These are phyloP conservation scores for Microcaecilia unicolor DNA, from an alignment of 2,797 vertebrate genomes.

Conservation along the genomic window DNA sequence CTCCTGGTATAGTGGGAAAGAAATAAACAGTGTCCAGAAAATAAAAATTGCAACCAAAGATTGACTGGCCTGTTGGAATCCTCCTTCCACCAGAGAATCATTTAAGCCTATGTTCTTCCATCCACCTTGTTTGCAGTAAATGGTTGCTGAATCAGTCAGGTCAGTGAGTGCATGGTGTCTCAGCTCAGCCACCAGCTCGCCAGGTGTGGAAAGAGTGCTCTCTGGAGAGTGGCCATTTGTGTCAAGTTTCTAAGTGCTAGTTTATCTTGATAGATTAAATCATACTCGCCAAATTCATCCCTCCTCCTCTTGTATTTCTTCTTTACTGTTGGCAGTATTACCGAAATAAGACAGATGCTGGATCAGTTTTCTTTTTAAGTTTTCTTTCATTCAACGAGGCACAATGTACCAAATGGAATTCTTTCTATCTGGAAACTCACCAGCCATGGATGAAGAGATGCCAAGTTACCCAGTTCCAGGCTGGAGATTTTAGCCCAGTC, in stretches of 20 bases:
- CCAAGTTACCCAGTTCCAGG: too few relatives aligned
- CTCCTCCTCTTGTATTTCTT: constrained; percentile 22
- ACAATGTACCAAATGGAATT: constrained; percentile 41
- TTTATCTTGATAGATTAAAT: constrained; percentile 58
- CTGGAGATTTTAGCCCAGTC: too few relatives aligned
- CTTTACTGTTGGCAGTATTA: constrained; percentile 50
- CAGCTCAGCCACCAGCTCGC: constrained; percentile 49
- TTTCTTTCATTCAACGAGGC: constrained; percentile 48
- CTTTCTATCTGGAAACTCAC: constrained; percentile 36
- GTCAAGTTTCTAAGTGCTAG: constrained; percentile 58
- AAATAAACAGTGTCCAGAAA: constrained; percentile 28
- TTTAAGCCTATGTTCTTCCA: constrained; percentile 69
- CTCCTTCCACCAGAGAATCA: constrained; percentile 65
- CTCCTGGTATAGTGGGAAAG: constrained; percentile 40
- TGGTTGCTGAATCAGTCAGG: constrained; percentile 74
- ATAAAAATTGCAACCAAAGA: constrained; percentile 21
- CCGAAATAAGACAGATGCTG: constrained; percentile 64
- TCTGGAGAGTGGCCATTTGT: constrained; percentile 27
- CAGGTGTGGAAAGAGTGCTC: constrained; percentile 17
- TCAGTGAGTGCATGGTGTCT: constrained; percentile 57
- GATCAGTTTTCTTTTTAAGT: constrained; percentile 59
- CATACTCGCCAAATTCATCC: constrained; percentile 36
- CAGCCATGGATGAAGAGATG: too few relatives aligned
- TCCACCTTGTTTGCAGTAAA: constrained; percentile 78
- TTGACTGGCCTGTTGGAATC: constrained; percentile 36